Conservation (phyloP, 1,140 invertebrate species). For the Battus philenor region DNA sequence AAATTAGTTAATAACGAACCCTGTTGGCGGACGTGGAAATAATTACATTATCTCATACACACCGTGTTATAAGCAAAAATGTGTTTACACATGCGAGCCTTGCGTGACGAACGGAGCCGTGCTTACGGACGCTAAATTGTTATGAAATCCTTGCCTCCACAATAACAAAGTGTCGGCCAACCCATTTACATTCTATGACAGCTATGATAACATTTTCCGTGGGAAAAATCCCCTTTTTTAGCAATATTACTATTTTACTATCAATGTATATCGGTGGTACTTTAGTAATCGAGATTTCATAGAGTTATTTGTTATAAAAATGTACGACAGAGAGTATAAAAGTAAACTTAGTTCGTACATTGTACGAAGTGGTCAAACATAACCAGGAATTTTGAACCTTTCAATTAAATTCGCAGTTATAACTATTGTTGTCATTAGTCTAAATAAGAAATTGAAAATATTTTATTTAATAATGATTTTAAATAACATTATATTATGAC, state of each 20-base stretch:
- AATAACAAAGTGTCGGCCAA: conserved; percentile 22
- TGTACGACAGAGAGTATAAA: too few species aligned
- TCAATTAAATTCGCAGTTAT: too few species aligned
- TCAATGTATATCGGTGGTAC: background rate
- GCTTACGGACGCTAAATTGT: conserved; percentile 19
- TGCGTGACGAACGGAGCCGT: conserved; percentile 22
- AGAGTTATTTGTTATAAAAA: too few species aligned
- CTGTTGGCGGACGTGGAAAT: conserved; percentile 30
- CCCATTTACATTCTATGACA: conserved; percentile 29
- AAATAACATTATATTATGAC: too few species aligned
- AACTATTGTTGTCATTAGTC: too few species aligned
- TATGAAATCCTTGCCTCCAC: conserved; percentile 28
- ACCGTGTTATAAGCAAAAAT: conserved; percentile 34
- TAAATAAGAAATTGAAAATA: too few species aligned
- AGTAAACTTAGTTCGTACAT: too few species aligned
- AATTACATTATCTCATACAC: conserved; percentile 59
- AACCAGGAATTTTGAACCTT: too few species aligned
- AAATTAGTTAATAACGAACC: conserved; percentile 25
- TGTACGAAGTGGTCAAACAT: too few species aligned
- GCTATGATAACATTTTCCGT: conserved; percentile 14
- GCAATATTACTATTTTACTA: conserved; percentile 8
- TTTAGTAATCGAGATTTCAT: too few species aligned
- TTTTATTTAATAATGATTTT: too few species aligned
- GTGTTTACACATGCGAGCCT: conserved; percentile 36
- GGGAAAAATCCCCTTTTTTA: conserved; percentile 6